Percentiles rank a stretch among this genome's conserved stretches.
Conservation (phyloP, 1,140 invertebrate species). For the Pachypsylla venusta region DNA sequence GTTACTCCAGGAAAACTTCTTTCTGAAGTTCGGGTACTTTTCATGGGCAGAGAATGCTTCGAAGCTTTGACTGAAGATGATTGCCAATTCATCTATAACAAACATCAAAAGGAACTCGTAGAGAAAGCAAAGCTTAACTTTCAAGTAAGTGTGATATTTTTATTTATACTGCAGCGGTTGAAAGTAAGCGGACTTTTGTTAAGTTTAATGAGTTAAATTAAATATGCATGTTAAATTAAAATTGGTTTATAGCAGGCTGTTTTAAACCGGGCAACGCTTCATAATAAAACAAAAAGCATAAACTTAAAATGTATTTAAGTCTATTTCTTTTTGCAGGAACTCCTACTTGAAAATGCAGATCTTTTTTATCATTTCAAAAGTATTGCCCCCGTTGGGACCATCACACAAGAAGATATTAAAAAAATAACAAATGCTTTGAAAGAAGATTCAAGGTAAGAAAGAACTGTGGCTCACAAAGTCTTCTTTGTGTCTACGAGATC, state of each 20-base stretch:
- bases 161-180: too few relatives aligned
- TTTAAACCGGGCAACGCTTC: too few relatives aligned
- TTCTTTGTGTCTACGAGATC: too few relatives aligned
- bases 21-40: conserved; percentile 79
- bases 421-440: conserved; percentile 83
- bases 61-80: conserved; percentile 80
- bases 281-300: conserved; percentile 13
- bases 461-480: too few relatives aligned
- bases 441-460: conserved; percentile 70
- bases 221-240: too few relatives aligned
- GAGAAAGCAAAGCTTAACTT: conserved; percentile 85
- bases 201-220: too few relatives aligned
- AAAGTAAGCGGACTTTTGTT: too few relatives aligned
- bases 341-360: conserved; percentile 84
- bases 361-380: conserved; percentile 88
- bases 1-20: conserved; percentile 85
- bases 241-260: too few relatives aligned
- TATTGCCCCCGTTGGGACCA: conserved; percentile 72
- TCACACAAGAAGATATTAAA: conserved; percentile 86
- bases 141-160: conserved; percentile 37
- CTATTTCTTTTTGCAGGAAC: conserved; percentile 46
- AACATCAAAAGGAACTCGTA: conserved; percentile 84
- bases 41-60: conserved; percentile 91
- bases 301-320: background rate
- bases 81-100: conserved; percentile 84